A percentile compares a stretch with the other conserved stretches of the same genome.
Evolutionary conservation across 2,113 vertebrate genomes (phyloP).

Genomic region (Gallinago jamesoni): DNA sequence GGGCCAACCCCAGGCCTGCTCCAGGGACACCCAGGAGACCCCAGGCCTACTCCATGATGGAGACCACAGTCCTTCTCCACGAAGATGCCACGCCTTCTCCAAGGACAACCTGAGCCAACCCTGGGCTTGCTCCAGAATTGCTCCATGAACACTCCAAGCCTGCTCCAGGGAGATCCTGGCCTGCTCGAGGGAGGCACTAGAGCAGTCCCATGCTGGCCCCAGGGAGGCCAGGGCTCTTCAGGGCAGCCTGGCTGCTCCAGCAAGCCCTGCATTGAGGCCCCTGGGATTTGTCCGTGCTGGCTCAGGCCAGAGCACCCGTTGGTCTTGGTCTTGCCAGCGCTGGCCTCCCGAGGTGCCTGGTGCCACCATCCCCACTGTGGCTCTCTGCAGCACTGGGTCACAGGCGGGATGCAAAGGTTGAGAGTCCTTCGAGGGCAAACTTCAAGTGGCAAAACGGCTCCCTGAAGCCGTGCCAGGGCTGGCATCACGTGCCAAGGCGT

Average conservation of each 20-base stretch:
- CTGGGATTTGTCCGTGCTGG: accelerated
- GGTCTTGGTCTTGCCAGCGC: accelerated
- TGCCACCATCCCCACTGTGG: not conserved
- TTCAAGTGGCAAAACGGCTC: accelerated
- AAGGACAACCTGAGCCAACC: not conserved
- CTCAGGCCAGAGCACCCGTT: not conserved
- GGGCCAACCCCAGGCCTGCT: too few relatives aligned
- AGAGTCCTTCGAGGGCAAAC: not conserved
- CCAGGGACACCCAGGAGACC: not conserved
- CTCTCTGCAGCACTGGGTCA: accelerated
- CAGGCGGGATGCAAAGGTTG: accelerated
- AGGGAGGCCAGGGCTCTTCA: not conserved
- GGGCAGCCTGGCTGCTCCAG: not conserved
- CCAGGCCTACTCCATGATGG: not conserved
- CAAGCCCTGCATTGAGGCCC: not conserved
- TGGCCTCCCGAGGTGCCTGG: too few relatives aligned
- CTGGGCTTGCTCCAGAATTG: not conserved
- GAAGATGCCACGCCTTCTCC: not conserved
- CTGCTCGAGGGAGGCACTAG: not conserved
- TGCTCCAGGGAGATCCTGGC: not conserved
- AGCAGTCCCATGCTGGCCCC: too few relatives aligned
- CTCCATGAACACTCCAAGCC: not conserved
- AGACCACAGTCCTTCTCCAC: too few relatives aligned
- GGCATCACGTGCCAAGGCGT: accelerated
- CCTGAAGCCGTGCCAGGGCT: not conserved